These are phyloP conservation scores for Drosophila subpulchrella DNA, from an alignment of 1,140 invertebrate species.

Conservation along the genomic window DNA sequence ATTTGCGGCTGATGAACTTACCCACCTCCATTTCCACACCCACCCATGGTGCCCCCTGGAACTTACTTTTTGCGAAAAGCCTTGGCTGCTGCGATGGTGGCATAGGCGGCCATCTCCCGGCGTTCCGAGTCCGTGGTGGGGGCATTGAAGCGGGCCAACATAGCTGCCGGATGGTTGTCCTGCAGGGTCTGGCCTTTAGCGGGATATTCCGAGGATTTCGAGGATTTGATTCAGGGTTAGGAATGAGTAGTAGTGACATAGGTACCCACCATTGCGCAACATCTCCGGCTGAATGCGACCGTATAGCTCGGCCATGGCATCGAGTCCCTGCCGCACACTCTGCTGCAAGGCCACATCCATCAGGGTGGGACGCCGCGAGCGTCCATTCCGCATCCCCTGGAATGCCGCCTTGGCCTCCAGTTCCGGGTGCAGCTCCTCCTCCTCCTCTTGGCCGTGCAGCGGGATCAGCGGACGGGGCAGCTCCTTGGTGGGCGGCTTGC, in stretches of 20 bases:
- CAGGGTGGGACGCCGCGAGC: slow-evolving; percentile 66
- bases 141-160: slow-evolving; percentile 79
- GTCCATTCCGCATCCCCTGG: slow-evolving; percentile 40
- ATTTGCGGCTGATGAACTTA: slow-evolving; percentile 42
- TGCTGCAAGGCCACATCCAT: slow-evolving; percentile 79
- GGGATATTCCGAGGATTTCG: slow-evolving; percentile 14
- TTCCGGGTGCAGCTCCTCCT: slow-evolving; percentile 9
- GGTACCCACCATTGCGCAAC: slow-evolving; percentile 75
- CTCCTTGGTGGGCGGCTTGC: slow-evolving; percentile 59
- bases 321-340: slow-evolving; percentile 76
- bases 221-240: slow-evolving; percentile 22
- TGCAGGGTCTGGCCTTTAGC: slow-evolving; percentile 74
- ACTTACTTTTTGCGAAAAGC: slow-evolving; percentile 84
- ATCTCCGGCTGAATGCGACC: slow-evolving; percentile 78
- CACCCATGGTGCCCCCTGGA: neutral
- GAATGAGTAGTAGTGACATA: neutral
- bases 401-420: slow-evolving; percentile 16
- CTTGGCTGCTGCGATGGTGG: slow-evolving; percentile 78
- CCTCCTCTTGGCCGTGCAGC: slow-evolving; percentile 4
- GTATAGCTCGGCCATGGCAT: slow-evolving; percentile 81
- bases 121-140: slow-evolving; percentile 63
- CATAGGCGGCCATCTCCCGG: slow-evolving; percentile 81
- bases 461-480: slow-evolving; percentile 52
- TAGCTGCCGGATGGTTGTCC: slow-evolving; percentile 79
- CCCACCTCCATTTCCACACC: neutral